These are phyloP conservation scores for Dermolepida albohirtum DNA, from an alignment of 2,888 invertebrate genomes.

Conservation along the genomic window DNA sequence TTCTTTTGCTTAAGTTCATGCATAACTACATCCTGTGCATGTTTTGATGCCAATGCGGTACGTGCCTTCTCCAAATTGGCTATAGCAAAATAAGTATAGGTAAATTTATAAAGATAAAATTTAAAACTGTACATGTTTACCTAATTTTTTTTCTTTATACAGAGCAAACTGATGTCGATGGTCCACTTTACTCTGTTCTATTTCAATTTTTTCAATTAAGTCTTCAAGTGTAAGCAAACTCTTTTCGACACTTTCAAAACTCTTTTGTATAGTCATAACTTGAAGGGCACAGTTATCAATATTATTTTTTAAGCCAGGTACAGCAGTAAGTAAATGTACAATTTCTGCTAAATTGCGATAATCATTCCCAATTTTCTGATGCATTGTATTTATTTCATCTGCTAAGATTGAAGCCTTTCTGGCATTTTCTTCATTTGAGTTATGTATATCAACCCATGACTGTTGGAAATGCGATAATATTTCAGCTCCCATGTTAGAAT, in stretches of 20 bases:
- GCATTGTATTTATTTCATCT: constrained; percentile 64
- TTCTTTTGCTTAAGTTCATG: constrained; percentile 70
- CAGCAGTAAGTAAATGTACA: constrained; percentile 56
- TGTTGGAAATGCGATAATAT: constrained; percentile 78
- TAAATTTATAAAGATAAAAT: constrained; percentile 8
- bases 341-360: constrained; percentile 58
- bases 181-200: constrained; percentile 78
- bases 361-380: constrained; percentile 53
- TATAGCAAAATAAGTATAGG: constrained; percentile 44
- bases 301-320: constrained; percentile 61
- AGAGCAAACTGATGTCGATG: constrained; percentile 78
- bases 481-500: constrained; percentile 75
- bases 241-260: constrained; percentile 74
- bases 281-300: constrained; percentile 69
- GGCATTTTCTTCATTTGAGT: constrained; percentile 77
- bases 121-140: constrained; percentile 60
- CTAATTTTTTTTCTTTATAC: constrained; percentile 78
- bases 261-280: constrained; percentile 68
- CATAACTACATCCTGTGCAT: constrained; percentile 69
- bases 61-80: constrained; percentile 63
- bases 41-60: constrained; percentile 69
- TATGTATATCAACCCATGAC: constrained; percentile 78
- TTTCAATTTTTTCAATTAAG: constrained; percentile 75
- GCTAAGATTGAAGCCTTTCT: constrained; percentile 70
- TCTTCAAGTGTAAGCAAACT: constrained; percentile 75